These are phyloP conservation scores for Melolontha melolontha DNA, from an alignment of 2,888 invertebrate genomes.

Conservation along the genomic window DNA sequence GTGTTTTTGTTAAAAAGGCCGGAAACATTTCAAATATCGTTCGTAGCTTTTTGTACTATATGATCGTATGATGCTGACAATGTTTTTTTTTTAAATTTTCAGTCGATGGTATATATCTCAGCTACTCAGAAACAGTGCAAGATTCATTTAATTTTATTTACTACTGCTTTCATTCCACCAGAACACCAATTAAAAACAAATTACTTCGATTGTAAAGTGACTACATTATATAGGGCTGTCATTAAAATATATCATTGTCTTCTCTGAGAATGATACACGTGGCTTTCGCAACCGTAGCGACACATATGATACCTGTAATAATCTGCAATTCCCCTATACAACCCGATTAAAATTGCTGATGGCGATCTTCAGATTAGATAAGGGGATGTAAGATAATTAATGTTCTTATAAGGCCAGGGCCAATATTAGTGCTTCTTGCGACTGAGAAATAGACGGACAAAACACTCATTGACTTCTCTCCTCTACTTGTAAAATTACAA, in stretches of 20 bases:
- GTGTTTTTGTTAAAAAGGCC: too few relatives aligned
- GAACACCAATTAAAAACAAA: constrained; percentile 34
- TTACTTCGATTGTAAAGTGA: constrained; percentile 26
- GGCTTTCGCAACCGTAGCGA: constrained; percentile 40
- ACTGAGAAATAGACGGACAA: constrained; percentile 7
- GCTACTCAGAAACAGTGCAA: not conserved
- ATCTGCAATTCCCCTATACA: constrained; percentile 43
- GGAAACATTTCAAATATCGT: too few relatives aligned
- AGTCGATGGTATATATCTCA: too few relatives aligned
- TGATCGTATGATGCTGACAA: too few relatives aligned
- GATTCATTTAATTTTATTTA: not conserved
- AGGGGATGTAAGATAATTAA: constrained; percentile 46
- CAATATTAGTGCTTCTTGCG: constrained; percentile 33
- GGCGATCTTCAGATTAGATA: constrained; percentile 50
- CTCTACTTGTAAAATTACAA: too few relatives aligned
- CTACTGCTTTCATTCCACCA: constrained; percentile 4
- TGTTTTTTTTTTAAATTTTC: too few relatives aligned
- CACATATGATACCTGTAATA: constrained; percentile 50
- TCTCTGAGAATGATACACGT: constrained; percentile 41
- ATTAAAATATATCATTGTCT: constrained; percentile 51
- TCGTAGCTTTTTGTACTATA: too few relatives aligned
- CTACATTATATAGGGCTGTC: constrained; percentile 31
- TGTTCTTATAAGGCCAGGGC: constrained; percentile 43
- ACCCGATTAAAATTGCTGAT: constrained; percentile 49
- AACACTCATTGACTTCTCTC: not conserved